phyloP scores from a whole-genome alignment of 2,797 vertebrate genomes.

The Falco berigora region DNA sequence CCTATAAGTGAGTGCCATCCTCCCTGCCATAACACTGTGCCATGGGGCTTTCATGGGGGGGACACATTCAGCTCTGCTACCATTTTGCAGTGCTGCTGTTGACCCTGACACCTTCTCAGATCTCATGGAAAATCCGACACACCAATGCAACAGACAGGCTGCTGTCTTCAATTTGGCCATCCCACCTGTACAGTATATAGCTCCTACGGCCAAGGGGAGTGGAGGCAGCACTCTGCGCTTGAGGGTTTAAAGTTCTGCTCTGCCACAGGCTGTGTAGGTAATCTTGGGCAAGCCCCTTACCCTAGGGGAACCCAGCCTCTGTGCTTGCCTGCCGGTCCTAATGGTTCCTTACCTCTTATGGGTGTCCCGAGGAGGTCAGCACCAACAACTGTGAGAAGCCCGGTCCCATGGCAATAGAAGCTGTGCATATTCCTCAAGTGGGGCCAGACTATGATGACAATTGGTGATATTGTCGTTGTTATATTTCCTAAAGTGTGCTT shows the following conservation, averaged over 20 bases:
- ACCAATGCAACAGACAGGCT: background rate
- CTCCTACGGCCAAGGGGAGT: background rate
- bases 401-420: background rate
- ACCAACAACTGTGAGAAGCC: background rate
- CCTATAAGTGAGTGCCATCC: background rate
- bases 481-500: background rate
- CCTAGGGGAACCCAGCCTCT: background rate
- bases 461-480: background rate
- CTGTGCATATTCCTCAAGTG: background rate
- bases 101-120: background rate
- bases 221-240: background rate
- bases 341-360: background rate
- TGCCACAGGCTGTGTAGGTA: background rate
- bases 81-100: accelerated
- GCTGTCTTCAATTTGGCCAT: background rate
- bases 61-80: background rate
- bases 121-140: background rate
- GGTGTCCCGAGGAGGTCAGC: background rate
- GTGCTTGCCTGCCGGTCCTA: background rate
- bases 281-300: background rate
- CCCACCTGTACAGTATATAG: no score
- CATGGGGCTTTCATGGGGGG: background rate
- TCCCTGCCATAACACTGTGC: background rate
- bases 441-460: background rate
- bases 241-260: background rate